Base-by-base conservation (phyloP, 2,888 invertebrate genomes). In the Asteroscopus sphinx region DNA sequence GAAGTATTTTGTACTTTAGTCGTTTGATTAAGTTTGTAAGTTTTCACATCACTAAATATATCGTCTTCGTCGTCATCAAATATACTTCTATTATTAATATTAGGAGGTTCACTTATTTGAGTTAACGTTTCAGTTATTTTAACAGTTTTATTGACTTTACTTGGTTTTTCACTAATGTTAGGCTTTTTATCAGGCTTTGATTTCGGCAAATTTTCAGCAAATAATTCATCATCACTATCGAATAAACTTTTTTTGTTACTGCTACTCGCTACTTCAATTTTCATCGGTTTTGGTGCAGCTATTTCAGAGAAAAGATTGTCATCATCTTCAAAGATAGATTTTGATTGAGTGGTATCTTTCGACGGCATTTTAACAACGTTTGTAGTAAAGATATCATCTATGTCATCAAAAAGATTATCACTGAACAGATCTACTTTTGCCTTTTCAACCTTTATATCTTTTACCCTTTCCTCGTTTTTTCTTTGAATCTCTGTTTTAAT, bases 371-470 rank as follows among this genome's bases (percentile, higher is more conserved):
- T 89, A 9, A 80, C 71, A 26, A 88, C 72, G 33, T 85, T 83
- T n/a, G 79, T 86, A 7, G 87, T 83, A 62, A 93, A 93, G 40
- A 93, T 89, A 80, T 93, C 90, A 69, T 93, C 93, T 3, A 92
- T 89, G 67, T 94, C 93, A 83, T 93, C 94, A 69, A 94, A 94
- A 46, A 94, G 74, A 72, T 90, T 85, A 68, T 93, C 92, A 59
- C 81, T 88, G 40, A 93, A 92, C 3, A 91, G 59, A 79, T 93
- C 91, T 15, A 89, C 74, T 67, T 86, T 89, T 17, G 66, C 35
- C 54, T 82, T 81, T 26, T 76, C 74, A 3, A 69, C 12, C 13
- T 36, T 58, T 9, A 71, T 71, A 55, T 77, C 74, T 36, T 62
- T 71, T 26, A 61, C 45, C 52, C 63, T 64, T 47, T 61, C 53